Base-by-base conservation (phyloP, 2,797 vertebrate genomes). In the Notolepis coatsorum region DNA sequence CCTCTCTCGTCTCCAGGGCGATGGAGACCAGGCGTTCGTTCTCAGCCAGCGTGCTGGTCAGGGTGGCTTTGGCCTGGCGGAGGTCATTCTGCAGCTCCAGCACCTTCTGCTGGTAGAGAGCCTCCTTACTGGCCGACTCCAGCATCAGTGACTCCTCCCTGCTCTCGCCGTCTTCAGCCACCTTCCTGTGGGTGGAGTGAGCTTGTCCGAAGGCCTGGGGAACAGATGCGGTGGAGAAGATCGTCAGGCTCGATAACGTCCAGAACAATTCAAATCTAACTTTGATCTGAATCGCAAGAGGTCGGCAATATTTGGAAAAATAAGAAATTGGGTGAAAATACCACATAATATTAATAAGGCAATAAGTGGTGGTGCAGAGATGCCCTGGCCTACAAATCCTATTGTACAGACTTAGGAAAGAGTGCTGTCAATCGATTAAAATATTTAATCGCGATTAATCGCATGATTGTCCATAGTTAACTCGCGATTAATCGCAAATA, bases 51-150 rank as follows among this genome's bases (percentile, higher is more conserved):
- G 93, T 88, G 45, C 95, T 94, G 86, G 93, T 74, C 28, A 97
- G 93, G 5, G 94, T 87, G 0, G 89, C 95, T 80, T 91, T 95
- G 73, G 95, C 81, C 80, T 95, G 96, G 59, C 96, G 93, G 20
- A 99, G 90, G 51, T 98, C 97, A 2, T 93, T 94, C 89, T 98
- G 97, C 65, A 99, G 69, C 61, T 99, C 98, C 33, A 98, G 93
- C 49, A 98, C 91, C 72, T 94, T 97, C 83, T 95, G 94, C 88
- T 97, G 95, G 35, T 99, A 98, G 56, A 94, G 93, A 28, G 97
- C 97, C 84, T 99, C 97, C 85, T 98, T 98, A 65, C 96, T 97
- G 73, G 96, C 98, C 0, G 97, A 98, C 86, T 99, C 98, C 79
- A 97, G 88, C 73, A 99, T 98, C 75, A 99, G 89, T 2, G 95